These are phyloP conservation scores for Gymnosoma rotundatum DNA, from an alignment of 2,888 invertebrate genomes.

Conservation along the genomic window DNA sequence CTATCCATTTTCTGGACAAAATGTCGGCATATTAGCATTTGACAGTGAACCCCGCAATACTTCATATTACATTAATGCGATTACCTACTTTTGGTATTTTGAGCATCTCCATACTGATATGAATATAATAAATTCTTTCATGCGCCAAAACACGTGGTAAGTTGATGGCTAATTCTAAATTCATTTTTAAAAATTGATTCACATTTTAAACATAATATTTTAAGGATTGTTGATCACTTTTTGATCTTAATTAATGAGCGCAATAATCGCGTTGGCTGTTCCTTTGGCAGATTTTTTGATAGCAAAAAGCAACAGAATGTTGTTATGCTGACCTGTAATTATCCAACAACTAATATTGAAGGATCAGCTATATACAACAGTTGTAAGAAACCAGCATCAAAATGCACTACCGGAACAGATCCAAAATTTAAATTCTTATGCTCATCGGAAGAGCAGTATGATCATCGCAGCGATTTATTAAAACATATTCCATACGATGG, in stretches of 20 bases:
- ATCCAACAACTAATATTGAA: constrained; percentile 74
- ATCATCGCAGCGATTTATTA: constrained; percentile 6
- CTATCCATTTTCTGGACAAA: too few relatives aligned
- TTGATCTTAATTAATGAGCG: constrained; percentile 74
- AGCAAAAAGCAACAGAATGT: constrained; percentile 30
- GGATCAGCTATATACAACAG: constrained; percentile 73
- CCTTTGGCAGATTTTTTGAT: constrained; percentile 50
- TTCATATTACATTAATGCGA: constrained; percentile 2
- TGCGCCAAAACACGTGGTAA: constrained; percentile 10
- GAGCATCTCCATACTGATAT: constrained; percentile 6
- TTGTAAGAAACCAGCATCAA: constrained; percentile 62
- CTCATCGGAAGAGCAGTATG: constrained; percentile 25
- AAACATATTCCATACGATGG: constrained; percentile 33
- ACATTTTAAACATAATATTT: constrained; percentile 6
- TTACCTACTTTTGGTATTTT: background rate
- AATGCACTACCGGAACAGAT: constrained; percentile 23
- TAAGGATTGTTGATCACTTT: constrained; percentile 73
- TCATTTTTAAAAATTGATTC: constrained; percentile 6
- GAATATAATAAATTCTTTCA: background rate
- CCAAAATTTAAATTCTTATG: constrained; percentile 33
- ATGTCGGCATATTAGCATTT: too few relatives aligned
- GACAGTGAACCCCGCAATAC: too few relatives aligned
- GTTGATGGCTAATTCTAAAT: background rate
- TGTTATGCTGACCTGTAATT: constrained; percentile 74
- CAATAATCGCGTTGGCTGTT: constrained; percentile 74